phyloP scores from a whole-genome alignment of 1,140 invertebrate species.

The Drosophila albomicans region DNA sequence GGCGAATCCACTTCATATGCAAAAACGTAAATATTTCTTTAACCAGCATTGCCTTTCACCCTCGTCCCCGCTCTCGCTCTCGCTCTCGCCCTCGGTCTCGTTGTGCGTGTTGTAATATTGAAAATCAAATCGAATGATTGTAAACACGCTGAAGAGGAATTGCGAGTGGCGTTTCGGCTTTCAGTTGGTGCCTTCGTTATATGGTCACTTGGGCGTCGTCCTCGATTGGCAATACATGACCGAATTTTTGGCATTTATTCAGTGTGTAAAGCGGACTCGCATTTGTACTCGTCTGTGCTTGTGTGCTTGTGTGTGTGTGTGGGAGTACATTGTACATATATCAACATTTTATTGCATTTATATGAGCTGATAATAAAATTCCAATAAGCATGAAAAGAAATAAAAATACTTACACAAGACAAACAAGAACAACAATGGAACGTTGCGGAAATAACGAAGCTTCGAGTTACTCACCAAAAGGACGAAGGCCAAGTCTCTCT shows the following conservation, averaged over 20 bases:
- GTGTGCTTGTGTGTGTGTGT: not conserved
- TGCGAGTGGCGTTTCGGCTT: not conserved
- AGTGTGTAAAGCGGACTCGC: conserved; percentile 2
- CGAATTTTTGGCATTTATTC: conserved; percentile 27
- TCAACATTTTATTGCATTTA: conserved; percentile 75
- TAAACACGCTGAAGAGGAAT: not conserved
- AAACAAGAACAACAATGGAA: conserved; percentile 52
- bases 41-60: not conserved
- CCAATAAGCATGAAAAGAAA: conserved; percentile 77
- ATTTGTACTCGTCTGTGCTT: not conserved
- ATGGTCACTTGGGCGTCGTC: conserved; percentile 16
- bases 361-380: conserved; percentile 82
- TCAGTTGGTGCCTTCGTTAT: conserved; percentile 1
- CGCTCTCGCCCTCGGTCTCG: no score
- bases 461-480: conserved; percentile 32
- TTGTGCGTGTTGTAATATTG: not conserved
- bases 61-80: not conserved
- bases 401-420: conserved; percentile 76
- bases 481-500: conserved; percentile 22
- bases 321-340: conserved; percentile 25
- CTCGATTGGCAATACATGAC: conserved; percentile 27
- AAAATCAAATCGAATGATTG: conserved; percentile 13
- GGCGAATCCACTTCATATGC: not conserved
- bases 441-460: conserved; percentile 18
- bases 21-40: not conserved